A percentile compares a stretch with the other conserved stretches of the same genome.
These are phyloP conservation scores for Dynastes maya DNA, from an alignment of 2,888 invertebrate genomes.

Conservation along the genomic window DNA sequence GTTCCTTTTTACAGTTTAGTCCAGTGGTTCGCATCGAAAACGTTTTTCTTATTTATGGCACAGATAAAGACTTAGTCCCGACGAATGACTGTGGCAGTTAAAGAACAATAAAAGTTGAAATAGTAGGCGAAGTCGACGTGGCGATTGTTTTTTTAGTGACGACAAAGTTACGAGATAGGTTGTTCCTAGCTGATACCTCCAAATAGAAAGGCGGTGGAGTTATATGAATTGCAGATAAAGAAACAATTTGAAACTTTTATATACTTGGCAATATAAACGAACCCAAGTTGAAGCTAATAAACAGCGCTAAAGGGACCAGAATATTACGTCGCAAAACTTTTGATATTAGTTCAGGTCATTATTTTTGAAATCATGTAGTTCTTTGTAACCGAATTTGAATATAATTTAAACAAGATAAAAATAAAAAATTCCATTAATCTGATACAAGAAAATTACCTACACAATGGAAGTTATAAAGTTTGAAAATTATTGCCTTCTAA, in stretches of 20 bases:
- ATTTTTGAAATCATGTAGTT: no score
- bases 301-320: not conserved
- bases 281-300: no score
- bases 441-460: no score
- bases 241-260: no score
- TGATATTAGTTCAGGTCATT: not conserved
- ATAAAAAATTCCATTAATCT: no score
- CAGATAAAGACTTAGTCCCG: slow-evolving; percentile 23
- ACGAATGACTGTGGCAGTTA: slow-evolving; percentile 11
- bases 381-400: no score
- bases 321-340: not conserved
- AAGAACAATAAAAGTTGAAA: slow-evolving; percentile 22
- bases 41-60: slow-evolving; percentile 25
- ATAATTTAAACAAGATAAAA: no score
- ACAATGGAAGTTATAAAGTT: no score
- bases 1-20: slow-evolving; percentile 2
- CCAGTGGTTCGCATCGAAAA: slow-evolving; percentile 19
- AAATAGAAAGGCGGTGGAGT: not conserved
- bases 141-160: slow-evolving; percentile 13
- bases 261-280: no score
- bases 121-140: slow-evolving; percentile 11
- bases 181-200: not conserved
- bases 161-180: slow-evolving; percentile 1
- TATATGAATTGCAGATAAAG: slow-evolving; percentile 2
- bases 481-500: no score